phyloP scores from a whole-genome alignment of 2,888 invertebrate genomes.

The Biston stratarius region DNA sequence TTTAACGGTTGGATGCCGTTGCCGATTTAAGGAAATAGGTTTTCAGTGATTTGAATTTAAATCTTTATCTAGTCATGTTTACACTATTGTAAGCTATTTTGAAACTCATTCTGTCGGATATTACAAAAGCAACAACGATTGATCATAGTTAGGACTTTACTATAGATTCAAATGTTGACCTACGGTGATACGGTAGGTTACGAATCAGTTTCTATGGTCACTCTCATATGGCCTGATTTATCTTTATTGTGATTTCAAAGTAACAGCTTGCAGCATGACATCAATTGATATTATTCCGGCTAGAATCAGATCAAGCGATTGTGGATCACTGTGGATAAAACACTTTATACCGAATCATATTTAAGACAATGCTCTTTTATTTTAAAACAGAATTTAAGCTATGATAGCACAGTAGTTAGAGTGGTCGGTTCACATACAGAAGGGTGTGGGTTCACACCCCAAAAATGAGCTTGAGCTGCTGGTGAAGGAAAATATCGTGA shows the following conservation, averaged over 20 bases:
- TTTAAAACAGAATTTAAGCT: no score
- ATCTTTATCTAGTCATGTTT: constrained; percentile 19
- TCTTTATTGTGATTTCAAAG: constrained; percentile 37
- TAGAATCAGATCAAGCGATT: constrained; percentile 34
- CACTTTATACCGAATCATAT: background rate
- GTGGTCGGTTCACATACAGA: no score
- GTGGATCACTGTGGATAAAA: constrained; percentile 1
- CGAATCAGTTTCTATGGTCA: constrained; percentile 20
- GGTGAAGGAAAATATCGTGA: no score
- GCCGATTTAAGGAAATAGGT: constrained; percentile 60
- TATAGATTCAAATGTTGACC: constrained; percentile 27
- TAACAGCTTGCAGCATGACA: constrained; percentile 33
- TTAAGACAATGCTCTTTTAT: background rate
- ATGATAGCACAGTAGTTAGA: no score
- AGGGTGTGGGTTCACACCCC: no score
- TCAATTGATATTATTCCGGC: constrained; percentile 36
- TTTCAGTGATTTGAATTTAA: constrained; percentile 36
- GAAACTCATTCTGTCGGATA: constrained; percentile 3
- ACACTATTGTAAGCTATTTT: constrained; percentile 22
- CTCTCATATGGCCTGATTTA: constrained; percentile 35
- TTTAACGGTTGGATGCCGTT: constrained; percentile 65
- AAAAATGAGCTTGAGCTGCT: no score
- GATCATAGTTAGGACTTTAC: constrained; percentile 26
- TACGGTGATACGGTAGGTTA: constrained; percentile 20
- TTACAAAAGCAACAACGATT: constrained; percentile 21